A percentile compares a stretch with the other conserved stretches of the same genome.
Conservation (phyloP, 2,113 vertebrate species). For the Colinus virginianus region DNA sequence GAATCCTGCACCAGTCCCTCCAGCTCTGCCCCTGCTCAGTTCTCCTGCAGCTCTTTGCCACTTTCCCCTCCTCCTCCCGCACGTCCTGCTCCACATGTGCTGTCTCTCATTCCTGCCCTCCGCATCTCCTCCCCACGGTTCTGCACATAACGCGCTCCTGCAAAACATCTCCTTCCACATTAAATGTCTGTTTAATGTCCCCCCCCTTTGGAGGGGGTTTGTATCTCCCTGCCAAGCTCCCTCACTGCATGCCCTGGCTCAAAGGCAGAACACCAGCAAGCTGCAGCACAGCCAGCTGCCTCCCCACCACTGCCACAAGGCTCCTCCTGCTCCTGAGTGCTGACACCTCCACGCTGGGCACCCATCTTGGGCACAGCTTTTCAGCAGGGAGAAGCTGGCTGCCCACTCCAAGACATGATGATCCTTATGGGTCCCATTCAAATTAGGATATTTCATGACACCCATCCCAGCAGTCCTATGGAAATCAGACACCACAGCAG, state of each 20-base stretch:
- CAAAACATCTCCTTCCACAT: not conserved
- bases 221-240: not conserved
- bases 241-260: not conserved
- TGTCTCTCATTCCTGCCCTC: not conserved
- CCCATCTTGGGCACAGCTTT: too few species aligned
- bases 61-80: too few species aligned
- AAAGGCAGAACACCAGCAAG: not conserved
- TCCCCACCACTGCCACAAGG: not conserved
- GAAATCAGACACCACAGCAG: not conserved
- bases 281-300: not conserved
- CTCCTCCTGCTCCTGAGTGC: not conserved
- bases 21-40: too few species aligned
- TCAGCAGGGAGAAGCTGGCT: not conserved
- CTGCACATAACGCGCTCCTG: not conserved
- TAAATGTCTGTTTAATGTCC: not conserved
- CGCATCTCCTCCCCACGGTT: slow-evolving; percentile 19
- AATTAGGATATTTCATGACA: not conserved
- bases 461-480: not conserved
- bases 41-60: too few species aligned
- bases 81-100: slow-evolving; percentile 2
- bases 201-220: not conserved
- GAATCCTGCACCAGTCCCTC: too few species aligned
- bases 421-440: too few species aligned
- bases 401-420: not conserved
- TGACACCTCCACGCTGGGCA: not conserved